phyloP scores from a whole-genome alignment of 2,113 vertebrate genomes.

The Passer domesticus region DNA sequence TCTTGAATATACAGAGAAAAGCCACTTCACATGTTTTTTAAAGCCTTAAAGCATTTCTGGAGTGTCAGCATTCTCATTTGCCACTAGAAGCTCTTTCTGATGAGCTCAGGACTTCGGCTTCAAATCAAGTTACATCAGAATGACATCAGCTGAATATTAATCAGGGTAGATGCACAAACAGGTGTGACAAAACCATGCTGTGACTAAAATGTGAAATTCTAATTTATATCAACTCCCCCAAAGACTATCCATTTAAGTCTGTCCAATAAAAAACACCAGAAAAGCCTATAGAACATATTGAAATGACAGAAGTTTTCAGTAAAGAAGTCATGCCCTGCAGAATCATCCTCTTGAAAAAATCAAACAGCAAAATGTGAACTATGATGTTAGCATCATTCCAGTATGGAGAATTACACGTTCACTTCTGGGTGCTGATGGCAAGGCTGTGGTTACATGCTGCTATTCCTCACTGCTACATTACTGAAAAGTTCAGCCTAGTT shows the following conservation, averaged over 20 bases:
- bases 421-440: background rate
- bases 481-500: background rate
- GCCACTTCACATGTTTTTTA: slow-evolving; percentile 58
- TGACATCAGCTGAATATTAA: slow-evolving; percentile 63
- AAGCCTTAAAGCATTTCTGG: slow-evolving; percentile 37
- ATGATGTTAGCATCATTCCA: background rate
- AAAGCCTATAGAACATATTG: background rate
- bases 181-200: slow-evolving; percentile 32
- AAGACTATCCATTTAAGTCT: slow-evolving; percentile 1
- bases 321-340: background rate
- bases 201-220: slow-evolving; percentile 17
- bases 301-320: background rate
- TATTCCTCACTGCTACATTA: background rate
- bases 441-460: background rate
- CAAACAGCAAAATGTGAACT: background rate
- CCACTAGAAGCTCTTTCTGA: slow-evolving; percentile 66
- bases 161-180: slow-evolving; percentile 24
- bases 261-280: background rate
- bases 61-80: slow-evolving; percentile 62
- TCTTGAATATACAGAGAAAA: slow-evolving; percentile 47
- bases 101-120: slow-evolving; percentile 64
- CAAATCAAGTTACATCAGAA: slow-evolving; percentile 67
- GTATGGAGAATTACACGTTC: background rate
- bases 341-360: slow-evolving; percentile 28
- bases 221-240: background rate